Base-by-base conservation (phyloP, 2,888 invertebrate genomes). In the Brachycybe producta region DNA sequence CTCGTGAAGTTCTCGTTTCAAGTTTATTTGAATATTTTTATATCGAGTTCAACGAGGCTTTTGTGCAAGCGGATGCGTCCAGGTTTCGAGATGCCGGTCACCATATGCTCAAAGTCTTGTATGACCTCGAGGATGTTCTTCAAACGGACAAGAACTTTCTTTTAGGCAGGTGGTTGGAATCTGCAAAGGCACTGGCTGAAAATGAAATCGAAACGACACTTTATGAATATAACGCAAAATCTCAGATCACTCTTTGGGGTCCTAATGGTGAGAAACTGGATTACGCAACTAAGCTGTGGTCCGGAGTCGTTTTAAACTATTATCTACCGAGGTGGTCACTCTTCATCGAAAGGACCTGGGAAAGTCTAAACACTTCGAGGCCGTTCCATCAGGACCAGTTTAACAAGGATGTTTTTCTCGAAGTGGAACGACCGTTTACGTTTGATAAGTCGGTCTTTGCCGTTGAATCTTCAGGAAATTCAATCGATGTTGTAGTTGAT, bases 241-340 rank as follows among this genome's bases (percentile, higher is more conserved):
- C 90, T 70, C 95, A 95, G 67, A 81, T 95, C 38, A 90, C 91
- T 0, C 66, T 90, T 11, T 95, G 94, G 94, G 94, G 94, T 17
- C 92, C 92, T 0, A 74, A 73, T 44, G 91, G 87, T 1, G 82
- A 92, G 70, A 90, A 92, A 52, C 69, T 77, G 23, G 92, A 94
- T 64, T 94, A 94, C 66, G 94, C 91, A 0, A 82, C 80, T 57
- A 94, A 94, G 61, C 91, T 92, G 64, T 94, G 92, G 92, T 73
- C 80, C 15, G 87, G 83, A 64, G 61, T 70, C 4, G 54, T 69
- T 3, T 54, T 56, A 26, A 57, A 61, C 64, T 67, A 61, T 42
- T 87, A 83, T 61, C 70, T 67, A 49, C 80, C 82, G 0, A 73
- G 91, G 53, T 92, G 91, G 91, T 56, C 63, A 1, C 61, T 76